These are phyloP conservation scores for Cylindroiulus punctatus DNA, from an alignment of 2,888 invertebrate genomes.

Conservation along the genomic window DNA sequence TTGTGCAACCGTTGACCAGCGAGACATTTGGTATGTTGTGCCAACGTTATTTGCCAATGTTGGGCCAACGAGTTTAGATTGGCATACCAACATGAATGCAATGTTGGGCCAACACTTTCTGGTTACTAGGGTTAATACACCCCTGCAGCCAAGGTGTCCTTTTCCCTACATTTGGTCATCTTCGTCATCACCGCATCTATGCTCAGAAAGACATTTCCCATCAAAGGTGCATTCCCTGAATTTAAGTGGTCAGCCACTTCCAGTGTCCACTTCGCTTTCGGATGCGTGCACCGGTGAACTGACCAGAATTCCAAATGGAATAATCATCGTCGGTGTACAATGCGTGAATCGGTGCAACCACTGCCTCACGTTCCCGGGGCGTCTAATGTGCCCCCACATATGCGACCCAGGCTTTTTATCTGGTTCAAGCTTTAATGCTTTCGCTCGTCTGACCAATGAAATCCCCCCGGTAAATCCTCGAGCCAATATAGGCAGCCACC, in stretches of 20 bases:
- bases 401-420: not conserved
- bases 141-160: not conserved
- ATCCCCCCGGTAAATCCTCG: not conserved
- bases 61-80: no score
- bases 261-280: not conserved
- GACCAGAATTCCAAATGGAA: not conserved
- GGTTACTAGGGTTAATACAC: no score
- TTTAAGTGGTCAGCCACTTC: not conserved
- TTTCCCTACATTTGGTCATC: no score
- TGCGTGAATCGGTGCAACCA: not conserved
- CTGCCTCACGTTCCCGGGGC: not conserved
- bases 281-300: not conserved
- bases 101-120: no score
- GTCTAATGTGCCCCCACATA: not conserved
- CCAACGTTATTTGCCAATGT: no score
- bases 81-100: no score
- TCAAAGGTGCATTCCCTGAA: not conserved
- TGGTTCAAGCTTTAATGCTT: not conserved
- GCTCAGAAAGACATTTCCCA: not conserved
- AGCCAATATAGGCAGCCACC: not conserved
- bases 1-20: no score
- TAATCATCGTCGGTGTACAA: not conserved
- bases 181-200: not conserved
- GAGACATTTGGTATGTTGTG: no score
- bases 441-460: not conserved